phyloP scores from a whole-genome alignment of 35 echinoderm and acorn worm species.

The Heliocidaris tuberculata region DNA sequence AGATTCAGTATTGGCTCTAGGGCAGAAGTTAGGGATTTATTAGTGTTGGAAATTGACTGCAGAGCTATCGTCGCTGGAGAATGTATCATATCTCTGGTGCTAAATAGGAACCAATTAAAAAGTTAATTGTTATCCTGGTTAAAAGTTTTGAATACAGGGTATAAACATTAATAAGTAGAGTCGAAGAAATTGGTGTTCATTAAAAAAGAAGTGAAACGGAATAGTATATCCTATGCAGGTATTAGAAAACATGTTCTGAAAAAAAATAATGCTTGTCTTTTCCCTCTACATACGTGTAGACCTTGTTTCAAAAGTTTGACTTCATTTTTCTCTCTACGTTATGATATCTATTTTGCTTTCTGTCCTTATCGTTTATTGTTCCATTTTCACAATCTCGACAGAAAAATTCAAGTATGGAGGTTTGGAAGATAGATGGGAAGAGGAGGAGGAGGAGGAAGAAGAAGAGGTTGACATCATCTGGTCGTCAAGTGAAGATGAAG shows the following conservation, averaged over 20 bases:
- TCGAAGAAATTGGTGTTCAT: too few species aligned
- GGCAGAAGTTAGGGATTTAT: too few species aligned
- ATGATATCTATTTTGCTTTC: neutral
- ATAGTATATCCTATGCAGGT: too few species aligned
- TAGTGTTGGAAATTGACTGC: too few species aligned
- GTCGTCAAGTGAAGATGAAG: slow-evolving; percentile 23
- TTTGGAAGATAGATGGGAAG: neutral
- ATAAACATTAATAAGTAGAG: too few species aligned
- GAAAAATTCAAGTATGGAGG: neutral
- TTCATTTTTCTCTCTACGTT: neutral
- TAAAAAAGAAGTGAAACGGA: too few species aligned
- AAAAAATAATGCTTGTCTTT: neutral
- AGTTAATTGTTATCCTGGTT: too few species aligned
- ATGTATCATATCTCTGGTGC: too few species aligned
- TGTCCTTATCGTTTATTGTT: neutral
- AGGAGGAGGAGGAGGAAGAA: neutral
- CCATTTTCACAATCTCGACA: neutral
- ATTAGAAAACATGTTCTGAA: neutral
- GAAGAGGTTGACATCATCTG: neutral
- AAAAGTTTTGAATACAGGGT: too few species aligned
- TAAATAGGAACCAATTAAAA: too few species aligned
- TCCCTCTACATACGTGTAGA: neutral
- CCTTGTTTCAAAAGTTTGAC: neutral
- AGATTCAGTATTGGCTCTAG: too few species aligned
- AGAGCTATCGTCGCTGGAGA: too few species aligned